Evolutionary conservation across 2,797 vertebrate species (phyloP).

Genomic region (Hyperoplus immaculatus): DNA sequence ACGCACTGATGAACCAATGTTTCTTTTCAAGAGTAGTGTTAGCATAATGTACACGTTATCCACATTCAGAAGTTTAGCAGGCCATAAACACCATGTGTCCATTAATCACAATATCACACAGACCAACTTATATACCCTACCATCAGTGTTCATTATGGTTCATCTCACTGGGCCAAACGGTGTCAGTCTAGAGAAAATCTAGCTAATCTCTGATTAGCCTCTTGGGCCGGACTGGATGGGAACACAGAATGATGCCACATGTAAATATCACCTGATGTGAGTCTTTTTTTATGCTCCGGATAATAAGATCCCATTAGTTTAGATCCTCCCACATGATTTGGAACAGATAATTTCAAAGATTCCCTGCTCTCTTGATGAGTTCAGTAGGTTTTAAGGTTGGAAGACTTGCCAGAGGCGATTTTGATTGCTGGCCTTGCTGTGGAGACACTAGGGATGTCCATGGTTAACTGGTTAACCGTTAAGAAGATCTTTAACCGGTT

Average conservation of each 20-base stretch:
- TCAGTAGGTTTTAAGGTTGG: conserved; percentile 67
- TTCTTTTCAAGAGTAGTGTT: neutral
- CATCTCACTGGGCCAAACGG: conserved; percentile 49
- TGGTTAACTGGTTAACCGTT: no score
- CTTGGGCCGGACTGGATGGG: conserved; percentile 47
- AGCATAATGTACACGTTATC: conserved; percentile 43
- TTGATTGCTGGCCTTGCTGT: conserved; percentile 57
- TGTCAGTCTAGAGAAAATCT: conserved; percentile 47
- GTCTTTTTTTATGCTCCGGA: conserved; percentile 57
- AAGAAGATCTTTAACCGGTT: no score
- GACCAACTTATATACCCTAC: conserved; percentile 23
- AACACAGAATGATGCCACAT: conserved; percentile 77
- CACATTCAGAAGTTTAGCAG: conserved; percentile 32
- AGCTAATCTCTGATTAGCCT: conserved; percentile 71
- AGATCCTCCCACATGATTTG: conserved; percentile 64
- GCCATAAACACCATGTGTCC: conserved; percentile 29
- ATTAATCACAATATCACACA: conserved; percentile 48
- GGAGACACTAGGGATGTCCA: conserved; percentile 3
- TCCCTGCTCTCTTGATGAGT: conserved; percentile 69
- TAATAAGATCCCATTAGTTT: conserved; percentile 83
- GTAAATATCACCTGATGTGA: conserved; percentile 73
- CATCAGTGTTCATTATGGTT: conserved; percentile 48
- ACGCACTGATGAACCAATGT: neutral
- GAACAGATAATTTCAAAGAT: conserved; percentile 67
- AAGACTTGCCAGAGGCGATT: conserved; percentile 46